These are phyloP conservation scores for Carassius carassius DNA, from an alignment of 2,113 vertebrate genomes.

Conservation along the genomic window DNA sequence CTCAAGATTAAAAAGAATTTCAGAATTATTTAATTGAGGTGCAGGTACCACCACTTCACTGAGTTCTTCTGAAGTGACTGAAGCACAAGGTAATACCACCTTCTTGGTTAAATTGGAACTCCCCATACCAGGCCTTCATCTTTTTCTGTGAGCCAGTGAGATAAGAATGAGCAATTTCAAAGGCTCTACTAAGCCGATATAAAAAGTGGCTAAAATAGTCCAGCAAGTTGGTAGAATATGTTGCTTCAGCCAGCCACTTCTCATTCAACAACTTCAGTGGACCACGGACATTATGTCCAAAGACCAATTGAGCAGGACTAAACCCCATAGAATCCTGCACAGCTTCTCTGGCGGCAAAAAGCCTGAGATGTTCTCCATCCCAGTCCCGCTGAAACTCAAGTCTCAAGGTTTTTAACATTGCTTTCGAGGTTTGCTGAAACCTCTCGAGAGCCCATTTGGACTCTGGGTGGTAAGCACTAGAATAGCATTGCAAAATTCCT, in stretches of 20 bases:
- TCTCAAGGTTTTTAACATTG: background rate
- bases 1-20: too few species aligned
- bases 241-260: background rate
- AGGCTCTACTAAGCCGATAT: background rate
- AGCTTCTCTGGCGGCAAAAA: background rate
- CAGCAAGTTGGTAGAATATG: background rate
- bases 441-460: background rate
- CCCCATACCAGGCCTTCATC: background rate
- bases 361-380: background rate
- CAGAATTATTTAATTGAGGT: too few species aligned
- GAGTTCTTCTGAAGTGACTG: too few species aligned
- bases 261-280: background rate
- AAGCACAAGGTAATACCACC: too few species aligned
- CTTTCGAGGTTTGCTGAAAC: background rate
- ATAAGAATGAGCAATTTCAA: background rate
- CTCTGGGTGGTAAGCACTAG: background rate
- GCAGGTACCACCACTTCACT: too few species aligned
- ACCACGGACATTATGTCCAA: background rate
- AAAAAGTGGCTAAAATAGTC: background rate
- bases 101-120: too few species aligned
- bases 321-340: background rate
- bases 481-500: background rate
- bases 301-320: background rate
- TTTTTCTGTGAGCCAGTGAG: background rate
- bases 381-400: background rate